These are phyloP conservation scores for Scaptomyza flava DNA, from an alignment of 2,888 invertebrate genomes.

Conservation along the genomic window DNA sequence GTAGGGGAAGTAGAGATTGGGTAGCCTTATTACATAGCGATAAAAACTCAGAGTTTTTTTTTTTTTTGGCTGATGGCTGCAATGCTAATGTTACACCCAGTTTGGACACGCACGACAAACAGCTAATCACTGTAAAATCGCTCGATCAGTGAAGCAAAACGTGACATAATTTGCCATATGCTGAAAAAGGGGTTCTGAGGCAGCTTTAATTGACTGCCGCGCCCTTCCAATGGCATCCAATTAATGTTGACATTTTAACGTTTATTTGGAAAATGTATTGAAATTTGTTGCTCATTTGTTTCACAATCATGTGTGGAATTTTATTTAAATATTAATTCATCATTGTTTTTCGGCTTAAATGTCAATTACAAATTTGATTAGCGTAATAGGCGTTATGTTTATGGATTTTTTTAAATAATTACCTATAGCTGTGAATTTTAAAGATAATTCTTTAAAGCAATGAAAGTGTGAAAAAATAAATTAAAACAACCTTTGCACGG, in stretches of 20 bases:
- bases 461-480: background rate
- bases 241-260: slow-evolving; percentile 40
- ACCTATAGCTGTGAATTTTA: background rate
- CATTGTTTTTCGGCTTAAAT: slow-evolving; percentile 1
- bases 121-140: slow-evolving; percentile 76
- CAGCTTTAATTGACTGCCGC: slow-evolving; percentile 49
- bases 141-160: slow-evolving; percentile 67
- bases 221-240: slow-evolving; percentile 36
- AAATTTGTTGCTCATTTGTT: slow-evolving; percentile 16
- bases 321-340: slow-evolving; percentile 16
- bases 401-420: slow-evolving; percentile 24
- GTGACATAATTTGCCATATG: slow-evolving; percentile 65
- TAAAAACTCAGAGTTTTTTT: slow-evolving; percentile 15
- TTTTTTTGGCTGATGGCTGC: slow-evolving; percentile 16
- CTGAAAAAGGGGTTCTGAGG: background rate
- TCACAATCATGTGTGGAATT: slow-evolving; percentile 7
- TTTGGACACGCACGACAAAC: slow-evolving; percentile 65
- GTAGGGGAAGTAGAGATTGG: background rate
- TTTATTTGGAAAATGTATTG: slow-evolving; percentile 38
- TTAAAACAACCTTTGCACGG: slow-evolving; percentile 16
- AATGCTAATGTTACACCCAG: slow-evolving; percentile 33
- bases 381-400: slow-evolving; percentile 15
- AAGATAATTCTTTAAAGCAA: background rate
- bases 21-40: slow-evolving; percentile 4
- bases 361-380: slow-evolving; percentile 34